A percentile compares a stretch with the other conserved stretches of the same genome.
These are phyloP conservation scores for Drosophila nikananu DNA, from an alignment of 1,140 invertebrate species.

Conservation along the genomic window DNA sequence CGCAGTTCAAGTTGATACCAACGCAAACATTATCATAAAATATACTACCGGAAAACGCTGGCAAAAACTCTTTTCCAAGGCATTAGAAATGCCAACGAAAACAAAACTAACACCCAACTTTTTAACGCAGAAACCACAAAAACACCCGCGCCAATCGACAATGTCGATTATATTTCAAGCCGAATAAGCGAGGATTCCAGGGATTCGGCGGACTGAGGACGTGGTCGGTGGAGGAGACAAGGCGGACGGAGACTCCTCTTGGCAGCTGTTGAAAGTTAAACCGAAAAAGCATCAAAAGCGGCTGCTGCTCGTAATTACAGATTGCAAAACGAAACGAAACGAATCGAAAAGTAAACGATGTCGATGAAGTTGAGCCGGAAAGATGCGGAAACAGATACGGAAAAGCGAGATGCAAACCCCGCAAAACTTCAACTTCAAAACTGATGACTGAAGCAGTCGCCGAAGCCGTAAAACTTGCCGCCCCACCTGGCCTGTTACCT, in stretches of 20 bases:
- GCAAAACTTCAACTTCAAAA: slow-evolving; percentile 63
- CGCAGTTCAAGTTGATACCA: slow-evolving; percentile 17
- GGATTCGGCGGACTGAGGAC: background rate
- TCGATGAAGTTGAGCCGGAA: slow-evolving; percentile 52
- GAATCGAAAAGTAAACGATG: slow-evolving; percentile 73
- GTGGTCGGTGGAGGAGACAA: background rate
- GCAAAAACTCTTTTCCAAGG: slow-evolving; percentile 50
- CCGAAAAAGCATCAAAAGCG: slow-evolving; percentile 63
- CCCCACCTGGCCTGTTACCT: slow-evolving; percentile 18
- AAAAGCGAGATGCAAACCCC: slow-evolving; percentile 49
- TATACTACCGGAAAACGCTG: slow-evolving; percentile 45
- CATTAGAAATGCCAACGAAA: slow-evolving; percentile 66
- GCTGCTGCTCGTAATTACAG: slow-evolving; percentile 72
- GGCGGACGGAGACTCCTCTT: slow-evolving; percentile 9
- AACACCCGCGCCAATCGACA: slow-evolving; percentile 68
- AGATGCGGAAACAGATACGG: slow-evolving; percentile 42
- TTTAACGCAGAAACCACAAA: slow-evolving; percentile 60
- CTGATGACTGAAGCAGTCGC: slow-evolving; percentile 59
- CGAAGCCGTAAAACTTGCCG: slow-evolving; percentile 41
- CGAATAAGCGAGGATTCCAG: slow-evolving; percentile 6
- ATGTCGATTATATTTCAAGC: slow-evolving; percentile 62
- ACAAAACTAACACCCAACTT: slow-evolving; percentile 72
- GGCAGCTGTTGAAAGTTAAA: slow-evolving; percentile 75
- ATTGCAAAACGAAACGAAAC: slow-evolving; percentile 68
- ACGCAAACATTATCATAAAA: slow-evolving; percentile 60